Evolutionary conservation across 2,113 vertebrate genomes (phyloP), one percentile per base, ranked within the genome.

Genomic region (Centrocercus urophasianus): DNA sequence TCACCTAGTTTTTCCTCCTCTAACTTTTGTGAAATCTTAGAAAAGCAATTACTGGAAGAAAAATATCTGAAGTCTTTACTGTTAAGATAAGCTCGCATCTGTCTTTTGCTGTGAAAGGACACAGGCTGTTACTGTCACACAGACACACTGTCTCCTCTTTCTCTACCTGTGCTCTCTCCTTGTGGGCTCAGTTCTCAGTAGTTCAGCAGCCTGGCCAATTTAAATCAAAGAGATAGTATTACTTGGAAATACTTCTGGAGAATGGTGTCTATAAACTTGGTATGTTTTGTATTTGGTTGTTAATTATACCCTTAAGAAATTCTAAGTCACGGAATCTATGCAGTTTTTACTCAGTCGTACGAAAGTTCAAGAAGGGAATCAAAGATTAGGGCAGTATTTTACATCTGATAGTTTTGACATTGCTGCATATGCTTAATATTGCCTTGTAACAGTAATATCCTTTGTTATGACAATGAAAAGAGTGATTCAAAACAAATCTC

Each of bases 361-460:
- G 10, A 25, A 88, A 61, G 13, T 24, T 32, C 32, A 22, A 47
- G 63, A 80, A 72, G 13, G 4, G 16, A 70, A 38, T 38, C 21
- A 38, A 59, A 79, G 40, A 40, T 60, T 43, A 54, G 45, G n/a
- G 2, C 22, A 27, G 3, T 30, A 18, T 8, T 73, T 75, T 24
- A 45, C 22, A 65, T 47, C 3, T 50, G 57, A 1, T 21, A 36
- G 12, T 50, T 78, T 54, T 60, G 59, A 28, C 11, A 32, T n/a
- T 52, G 13, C 47, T 71, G 0, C 0, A 0, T 36, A 0, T 28
- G 3, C n/a, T 65, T 30, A 69, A n/a, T 79, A 13, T 82, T 32
- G 22, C 15, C 13, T 85, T 82, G 54, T 61, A 50, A 48, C 28
- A 64, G 28, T 4, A 84, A 52, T 21, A 8, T 38, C 21, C 8